phyloP scores from a whole-genome alignment of 2,113 vertebrate species.

The Eulacestoma nigropectus region DNA sequence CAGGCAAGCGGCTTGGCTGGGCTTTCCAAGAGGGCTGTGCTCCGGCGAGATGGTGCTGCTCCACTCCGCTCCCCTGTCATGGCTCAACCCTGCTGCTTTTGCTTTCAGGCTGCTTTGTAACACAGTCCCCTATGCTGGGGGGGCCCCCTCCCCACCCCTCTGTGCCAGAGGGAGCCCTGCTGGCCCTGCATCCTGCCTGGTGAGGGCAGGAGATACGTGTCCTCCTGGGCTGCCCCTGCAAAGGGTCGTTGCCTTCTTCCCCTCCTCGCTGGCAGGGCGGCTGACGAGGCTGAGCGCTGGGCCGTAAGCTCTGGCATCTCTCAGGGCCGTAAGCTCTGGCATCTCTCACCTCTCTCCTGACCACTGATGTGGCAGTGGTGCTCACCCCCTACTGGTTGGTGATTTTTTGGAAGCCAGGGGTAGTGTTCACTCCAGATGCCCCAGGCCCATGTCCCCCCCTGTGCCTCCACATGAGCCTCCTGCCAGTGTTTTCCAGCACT shows the following conservation, averaged over 20 bases:
- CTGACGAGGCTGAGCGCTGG: neutral
- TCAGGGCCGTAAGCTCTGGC: neutral
- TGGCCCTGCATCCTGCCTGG: neutral
- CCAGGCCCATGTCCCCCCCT: neutral
- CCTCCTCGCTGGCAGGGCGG: neutral
- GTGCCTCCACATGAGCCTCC: neutral
- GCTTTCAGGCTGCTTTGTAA: neutral
- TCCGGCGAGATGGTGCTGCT: neutral
- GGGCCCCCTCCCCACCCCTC: neutral
- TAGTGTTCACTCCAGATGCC: neutral
- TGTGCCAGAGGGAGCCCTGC: neutral
- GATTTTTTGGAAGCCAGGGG: neutral
- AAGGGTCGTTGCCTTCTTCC: neutral
- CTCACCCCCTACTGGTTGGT: neutral
- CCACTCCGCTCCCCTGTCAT: accelerated
- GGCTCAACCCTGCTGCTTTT: neutral
- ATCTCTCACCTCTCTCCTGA: neutral
- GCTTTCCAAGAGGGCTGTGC: neutral
- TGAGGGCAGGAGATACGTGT: accelerated
- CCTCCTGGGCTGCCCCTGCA: neutral
- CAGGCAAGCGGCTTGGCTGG: accelerated
- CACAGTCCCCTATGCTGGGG: neutral
- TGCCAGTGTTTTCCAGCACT: neutral
- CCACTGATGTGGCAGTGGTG: accelerated
- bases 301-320: neutral